Percentiles rank a stretch among this genome's conserved stretches.
phyloP scores from a whole-genome alignment of 2,888 invertebrate species.

The Heteromyza rotundicornis region DNA sequence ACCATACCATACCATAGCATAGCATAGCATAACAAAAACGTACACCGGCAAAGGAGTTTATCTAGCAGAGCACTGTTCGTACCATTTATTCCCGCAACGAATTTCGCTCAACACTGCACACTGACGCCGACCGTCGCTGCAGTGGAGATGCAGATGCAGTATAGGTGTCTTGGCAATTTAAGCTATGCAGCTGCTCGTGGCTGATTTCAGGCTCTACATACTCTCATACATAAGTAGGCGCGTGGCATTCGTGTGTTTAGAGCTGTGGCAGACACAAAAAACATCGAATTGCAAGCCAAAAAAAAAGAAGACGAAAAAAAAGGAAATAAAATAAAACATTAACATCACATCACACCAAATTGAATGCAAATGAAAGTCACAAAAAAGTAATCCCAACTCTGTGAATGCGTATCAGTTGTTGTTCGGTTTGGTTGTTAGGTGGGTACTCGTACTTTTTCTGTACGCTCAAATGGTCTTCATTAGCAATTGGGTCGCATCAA shows the following conservation, averaged over 20 bases:
- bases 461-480: slow-evolving; percentile 35
- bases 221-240: slow-evolving; percentile 59
- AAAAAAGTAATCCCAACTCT: slow-evolving; percentile 56
- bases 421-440: slow-evolving; percentile 11
- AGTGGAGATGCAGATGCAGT: too few relatives aligned
- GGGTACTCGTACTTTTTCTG: too few relatives aligned
- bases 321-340: too few relatives aligned
- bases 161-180: too few relatives aligned
- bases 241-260: slow-evolving; percentile 57
- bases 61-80: not conserved
- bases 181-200: slow-evolving; percentile 24
- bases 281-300: too few relatives aligned
- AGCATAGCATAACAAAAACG: too few relatives aligned
- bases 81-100: not conserved
- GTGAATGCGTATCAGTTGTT: slow-evolving; percentile 47
- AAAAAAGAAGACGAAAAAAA: too few relatives aligned
- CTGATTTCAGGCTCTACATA: not conserved
- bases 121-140: not conserved
- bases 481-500: slow-evolving; percentile 35
- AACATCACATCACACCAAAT: slow-evolving; percentile 46
- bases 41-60: not conserved
- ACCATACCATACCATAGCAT: too few relatives aligned
- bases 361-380: slow-evolving; percentile 60
- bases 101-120: too few relatives aligned
- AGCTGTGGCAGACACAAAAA: slow-evolving; percentile 13